Evolutionary conservation across 2,797 vertebrate genomes (phyloP).

Genomic region (Fratercula arctica): DNA sequence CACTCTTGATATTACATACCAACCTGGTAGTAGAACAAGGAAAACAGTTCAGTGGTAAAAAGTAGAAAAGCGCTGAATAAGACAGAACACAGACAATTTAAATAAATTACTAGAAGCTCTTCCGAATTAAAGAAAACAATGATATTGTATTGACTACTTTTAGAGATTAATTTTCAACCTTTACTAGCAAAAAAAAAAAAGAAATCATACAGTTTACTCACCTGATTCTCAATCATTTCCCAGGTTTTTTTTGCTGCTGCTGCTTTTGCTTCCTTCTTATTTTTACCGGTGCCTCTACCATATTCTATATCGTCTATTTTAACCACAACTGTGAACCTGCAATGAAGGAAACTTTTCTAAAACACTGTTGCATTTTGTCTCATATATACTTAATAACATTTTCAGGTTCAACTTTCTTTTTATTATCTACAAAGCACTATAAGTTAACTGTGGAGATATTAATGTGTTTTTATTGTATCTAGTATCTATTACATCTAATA

Average conservation of each 20-base stretch:
- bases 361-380: background rate
- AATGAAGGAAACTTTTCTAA: conserved; percentile 34
- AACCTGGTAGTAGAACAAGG: background rate
- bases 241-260: conserved; percentile 54
- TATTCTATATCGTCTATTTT: background rate
- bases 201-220: background rate
- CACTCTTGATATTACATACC: background rate
- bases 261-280: conserved; percentile 70
- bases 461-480: background rate
- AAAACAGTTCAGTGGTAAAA: background rate
- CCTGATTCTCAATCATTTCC: conserved; percentile 5
- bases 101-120: background rate
- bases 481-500: background rate
- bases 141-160: background rate
- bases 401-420: background rate
- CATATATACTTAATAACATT: background rate
- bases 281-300: conserved; percentile 54
- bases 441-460: background rate
- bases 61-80: background rate
- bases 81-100: background rate
- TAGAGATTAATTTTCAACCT: background rate
- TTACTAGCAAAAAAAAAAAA: background rate
- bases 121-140: background rate
- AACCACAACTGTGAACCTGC: conserved; percentile 69
- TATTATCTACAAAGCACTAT: background rate